Conservation (phyloP, 2,113 vertebrate genomes). For the Campylomormyrus numenius region DNA sequence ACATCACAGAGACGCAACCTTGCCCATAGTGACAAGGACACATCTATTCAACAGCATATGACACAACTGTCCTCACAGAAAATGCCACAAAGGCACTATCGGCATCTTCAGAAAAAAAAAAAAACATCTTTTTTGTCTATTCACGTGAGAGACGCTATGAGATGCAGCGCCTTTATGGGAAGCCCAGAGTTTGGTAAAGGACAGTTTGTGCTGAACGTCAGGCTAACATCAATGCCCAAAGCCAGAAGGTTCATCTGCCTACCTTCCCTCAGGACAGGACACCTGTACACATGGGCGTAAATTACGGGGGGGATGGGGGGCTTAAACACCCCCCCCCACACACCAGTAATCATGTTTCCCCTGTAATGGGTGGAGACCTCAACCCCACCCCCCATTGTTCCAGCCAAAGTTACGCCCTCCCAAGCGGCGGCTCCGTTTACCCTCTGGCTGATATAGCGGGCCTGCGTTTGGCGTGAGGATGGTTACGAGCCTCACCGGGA, state of each 20-base stretch:
- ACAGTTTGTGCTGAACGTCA: not conserved
- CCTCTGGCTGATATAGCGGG: not conserved
- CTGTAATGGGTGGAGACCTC: too few species aligned
- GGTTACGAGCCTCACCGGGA: too few species aligned
- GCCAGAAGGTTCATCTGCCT: not conserved
- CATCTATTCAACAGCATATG: not conserved
- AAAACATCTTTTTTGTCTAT: not conserved
- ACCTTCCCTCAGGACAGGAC: not conserved
- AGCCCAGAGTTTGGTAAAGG: not conserved
- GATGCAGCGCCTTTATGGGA: not conserved
- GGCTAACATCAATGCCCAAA: not conserved
- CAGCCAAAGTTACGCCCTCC: too few species aligned
- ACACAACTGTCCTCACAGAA: not conserved
- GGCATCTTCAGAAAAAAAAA: too few species aligned
- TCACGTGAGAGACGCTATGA: not conserved
- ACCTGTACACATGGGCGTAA: not conserved
- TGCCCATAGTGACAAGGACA: slow-evolving; percentile 1
- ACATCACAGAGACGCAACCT: not conserved
- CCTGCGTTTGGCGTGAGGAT: not conserved
- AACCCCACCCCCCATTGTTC: too few species aligned
- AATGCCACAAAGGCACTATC: not conserved
- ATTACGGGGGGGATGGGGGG: too few species aligned
- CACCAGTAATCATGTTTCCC: too few species aligned
- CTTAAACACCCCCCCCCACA: too few species aligned
- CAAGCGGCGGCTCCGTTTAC: not conserved